These are phyloP conservation scores for Grantiella picta DNA, from an alignment of 2,113 vertebrate species.

Conservation along the genomic window DNA sequence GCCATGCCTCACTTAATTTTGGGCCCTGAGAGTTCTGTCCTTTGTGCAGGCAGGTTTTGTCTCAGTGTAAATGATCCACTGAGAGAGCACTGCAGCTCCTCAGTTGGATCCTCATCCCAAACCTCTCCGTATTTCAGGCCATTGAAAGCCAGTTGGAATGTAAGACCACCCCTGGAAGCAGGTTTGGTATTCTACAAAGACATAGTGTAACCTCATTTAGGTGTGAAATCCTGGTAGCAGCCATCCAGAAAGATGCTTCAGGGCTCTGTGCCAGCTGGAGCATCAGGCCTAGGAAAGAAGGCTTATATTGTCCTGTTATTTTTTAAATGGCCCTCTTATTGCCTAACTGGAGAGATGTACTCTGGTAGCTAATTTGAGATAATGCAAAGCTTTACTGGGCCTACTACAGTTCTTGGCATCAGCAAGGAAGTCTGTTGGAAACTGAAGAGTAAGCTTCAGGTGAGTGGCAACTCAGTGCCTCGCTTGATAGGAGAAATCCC, in stretches of 20 bases:
- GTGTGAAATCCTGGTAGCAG: not conserved
- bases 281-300: not conserved
- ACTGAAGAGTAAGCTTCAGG: not conserved
- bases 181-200: not conserved
- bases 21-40: not conserved
- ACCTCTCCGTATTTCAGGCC: not conserved
- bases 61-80: not conserved
- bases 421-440: not conserved
- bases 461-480: not conserved
- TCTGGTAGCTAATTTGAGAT: not conserved
- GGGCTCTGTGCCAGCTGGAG: not conserved
- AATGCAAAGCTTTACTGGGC: not conserved
- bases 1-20: not conserved
- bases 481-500: not conserved
- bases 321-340: not conserved
- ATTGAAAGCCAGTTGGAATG: not conserved
- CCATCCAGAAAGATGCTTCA: not conserved
- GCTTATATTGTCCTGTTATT: not conserved
- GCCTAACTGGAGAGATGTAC: not conserved
- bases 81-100: not conserved
- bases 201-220: accelerated
- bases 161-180: not conserved
- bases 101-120: not conserved
- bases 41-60: not conserved
- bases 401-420: not conserved